Base-by-base conservation (phyloP, 2,888 invertebrate species). In the Schizotus pectinicornis region DNA sequence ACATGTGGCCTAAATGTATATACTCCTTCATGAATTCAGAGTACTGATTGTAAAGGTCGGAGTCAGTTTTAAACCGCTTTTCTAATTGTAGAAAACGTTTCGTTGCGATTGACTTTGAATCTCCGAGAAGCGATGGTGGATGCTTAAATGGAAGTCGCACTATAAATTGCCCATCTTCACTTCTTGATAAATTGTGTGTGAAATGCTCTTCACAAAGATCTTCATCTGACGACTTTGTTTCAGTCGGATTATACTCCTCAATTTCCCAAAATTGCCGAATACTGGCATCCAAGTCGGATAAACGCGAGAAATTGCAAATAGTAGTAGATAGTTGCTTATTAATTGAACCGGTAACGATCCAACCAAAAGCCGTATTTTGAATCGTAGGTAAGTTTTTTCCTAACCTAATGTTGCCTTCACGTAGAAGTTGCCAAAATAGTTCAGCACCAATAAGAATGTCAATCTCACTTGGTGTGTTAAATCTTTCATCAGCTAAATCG, bases 11-110 rank as follows among this genome's bases (percentile, higher is more conserved):
- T 14, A 63, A n/a, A 1, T 31, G 7, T 37, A 36, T 30, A 38
- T 67, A 67, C 37, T 67, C 63, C 5, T n/a, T 12, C 47, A 67
- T 63, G 34, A 63, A 67, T 6, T 59, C 30, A n/a, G 30, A 7
- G 33, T 67, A 63, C 7, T 34, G 12, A 6, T 8, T 3, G 34
- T 22, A 6, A 9, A 57, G 31, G 8, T 9, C 22, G 6, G 1
- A 2, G 47, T 57, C 14, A 7, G 5, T 3, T n/a, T 36, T 30
- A 30, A 59, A 55, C 30, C 14, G 43, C 13, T 9, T 11, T 51
- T 59, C 59, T 33, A 55, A 34, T 30, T 9, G 3, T 6, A 35
- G 1, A 35, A 55, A 59, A 8, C 55, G 7, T 5, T 11, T 35
- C 33, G 30, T 7, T 1, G 51, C 55, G 9, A 42, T 7, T 22